phyloP scores from a whole-genome alignment of 2,888 invertebrate species.

The Entomobrya multifasciata region DNA sequence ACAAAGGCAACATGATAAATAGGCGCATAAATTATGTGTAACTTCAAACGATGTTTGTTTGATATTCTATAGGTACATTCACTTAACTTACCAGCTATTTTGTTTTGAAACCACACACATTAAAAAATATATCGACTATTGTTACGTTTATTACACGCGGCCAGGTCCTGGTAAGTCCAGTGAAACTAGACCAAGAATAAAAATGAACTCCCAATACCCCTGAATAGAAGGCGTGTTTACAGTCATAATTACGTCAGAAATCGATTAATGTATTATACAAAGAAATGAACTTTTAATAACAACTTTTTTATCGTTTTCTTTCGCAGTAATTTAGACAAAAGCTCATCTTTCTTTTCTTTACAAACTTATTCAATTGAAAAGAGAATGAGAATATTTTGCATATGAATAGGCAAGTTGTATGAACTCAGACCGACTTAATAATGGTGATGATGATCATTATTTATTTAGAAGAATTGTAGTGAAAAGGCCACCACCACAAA shows the following conservation, averaged over 20 bases:
- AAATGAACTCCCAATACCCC: constrained; percentile 52
- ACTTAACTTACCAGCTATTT: background rate
- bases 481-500: constrained; percentile 60
- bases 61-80: background rate
- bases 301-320: constrained; percentile 69
- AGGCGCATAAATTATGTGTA: constrained; percentile 23
- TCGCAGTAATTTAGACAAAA: constrained; percentile 54
- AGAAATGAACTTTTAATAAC: constrained; percentile 78
- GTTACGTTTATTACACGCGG: constrained; percentile 31
- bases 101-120: background rate
- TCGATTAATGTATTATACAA: constrained; percentile 79
- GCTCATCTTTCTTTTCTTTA: constrained; percentile 43
- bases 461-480: constrained; percentile 48
- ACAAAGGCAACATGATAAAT: constrained; percentile 20
- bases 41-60: background rate
- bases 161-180: constrained; percentile 6
- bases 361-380: constrained; percentile 64
- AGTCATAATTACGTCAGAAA: constrained; percentile 80
- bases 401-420: constrained; percentile 76
- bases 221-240: constrained; percentile 79
- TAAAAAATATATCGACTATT: constrained; percentile 33
- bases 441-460: constrained; percentile 51
- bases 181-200: constrained; percentile 58
- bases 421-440: constrained; percentile 41
- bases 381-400: constrained; percentile 76